These are phyloP conservation scores for Cosmia trapezina DNA, from an alignment of 2,888 invertebrate species.

Conservation along the genomic window DNA sequence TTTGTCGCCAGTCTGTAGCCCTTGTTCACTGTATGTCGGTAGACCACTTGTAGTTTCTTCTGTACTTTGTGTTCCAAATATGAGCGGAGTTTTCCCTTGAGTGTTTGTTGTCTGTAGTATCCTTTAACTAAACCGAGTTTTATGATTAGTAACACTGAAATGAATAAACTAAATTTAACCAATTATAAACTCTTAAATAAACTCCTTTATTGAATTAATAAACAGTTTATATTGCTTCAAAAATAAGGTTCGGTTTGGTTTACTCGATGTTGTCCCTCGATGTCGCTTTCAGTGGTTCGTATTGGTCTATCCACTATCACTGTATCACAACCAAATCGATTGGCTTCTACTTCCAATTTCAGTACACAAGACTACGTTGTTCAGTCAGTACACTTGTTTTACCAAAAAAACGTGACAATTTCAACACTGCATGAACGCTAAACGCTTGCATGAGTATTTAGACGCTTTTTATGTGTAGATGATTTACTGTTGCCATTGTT, in stretches of 20 bases:
- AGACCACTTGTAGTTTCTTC: constrained; percentile 89
- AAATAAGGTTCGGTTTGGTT: constrained; percentile 81
- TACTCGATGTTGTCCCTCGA: constrained; percentile 89
- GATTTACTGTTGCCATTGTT: constrained; percentile 68
- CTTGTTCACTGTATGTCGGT: constrained; percentile 84
- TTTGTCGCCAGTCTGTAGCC: constrained; percentile 87
- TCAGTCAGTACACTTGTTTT: constrained; percentile 75
- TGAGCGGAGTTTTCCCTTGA: constrained; percentile 85
- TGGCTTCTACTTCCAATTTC: constrained; percentile 78
- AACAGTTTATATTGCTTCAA: background rate
- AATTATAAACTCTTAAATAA: no score
- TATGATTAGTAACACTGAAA: constrained; percentile 18
- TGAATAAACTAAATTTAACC: background rate
- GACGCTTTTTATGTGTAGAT: constrained; percentile 89
- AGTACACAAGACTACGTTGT: constrained; percentile 81
- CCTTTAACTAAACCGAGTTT: constrained; percentile 81
- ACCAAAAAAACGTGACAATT: constrained; percentile 78
- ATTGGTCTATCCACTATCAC: constrained; percentile 87
- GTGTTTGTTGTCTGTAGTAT: constrained; percentile 86
- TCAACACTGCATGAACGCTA: constrained; percentile 87
- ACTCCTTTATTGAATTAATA: background rate
- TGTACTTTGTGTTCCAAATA: constrained; percentile 84
- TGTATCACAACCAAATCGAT: constrained; percentile 82
- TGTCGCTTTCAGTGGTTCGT: constrained; percentile 90
- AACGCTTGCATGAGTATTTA: constrained; percentile 87